A percentile compares a stretch with the other conserved stretches of the same genome.
These are phyloP conservation scores for Pecten maximus DNA, from an alignment of 2,888 invertebrate species.

Conservation along the genomic window DNA sequence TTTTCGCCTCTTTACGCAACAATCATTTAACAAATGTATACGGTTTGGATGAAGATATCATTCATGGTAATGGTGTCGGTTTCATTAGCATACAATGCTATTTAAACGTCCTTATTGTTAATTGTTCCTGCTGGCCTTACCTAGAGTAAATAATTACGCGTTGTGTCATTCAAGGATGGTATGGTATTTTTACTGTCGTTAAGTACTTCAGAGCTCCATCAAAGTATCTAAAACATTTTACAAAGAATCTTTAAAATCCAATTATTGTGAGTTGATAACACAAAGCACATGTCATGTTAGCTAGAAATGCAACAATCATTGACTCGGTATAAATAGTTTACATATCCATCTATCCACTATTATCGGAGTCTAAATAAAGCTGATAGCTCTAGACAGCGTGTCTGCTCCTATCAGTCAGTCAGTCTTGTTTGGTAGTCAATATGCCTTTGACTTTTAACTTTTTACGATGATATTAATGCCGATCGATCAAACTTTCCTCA, in stretches of 20 bases:
- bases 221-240: neutral
- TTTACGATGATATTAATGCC: too few relatives aligned
- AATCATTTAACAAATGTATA: neutral
- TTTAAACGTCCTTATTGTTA: neutral
- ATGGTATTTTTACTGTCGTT: neutral
- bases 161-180: neutral
- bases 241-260: neutral
- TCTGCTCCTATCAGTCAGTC: neutral
- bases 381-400: neutral
- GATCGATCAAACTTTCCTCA: neutral
- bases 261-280: neutral
- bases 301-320: neutral
- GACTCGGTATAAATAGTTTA: neutral
- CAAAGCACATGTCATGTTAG: neutral
- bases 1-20: constrained; percentile 22
- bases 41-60: constrained; percentile 17
- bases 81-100: constrained; percentile 16
- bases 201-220: neutral
- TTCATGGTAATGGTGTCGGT: neutral
- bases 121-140: neutral
- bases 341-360: neutral
- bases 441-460: too few relatives aligned
- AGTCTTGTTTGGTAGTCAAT: neutral
- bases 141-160: constrained; percentile 15
- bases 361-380: neutral